A percentile compares a stretch with the other conserved stretches of the same genome.
Evolutionary conservation across 2,113 vertebrate species (phyloP).

Genomic region (Monopterus albus): DNA sequence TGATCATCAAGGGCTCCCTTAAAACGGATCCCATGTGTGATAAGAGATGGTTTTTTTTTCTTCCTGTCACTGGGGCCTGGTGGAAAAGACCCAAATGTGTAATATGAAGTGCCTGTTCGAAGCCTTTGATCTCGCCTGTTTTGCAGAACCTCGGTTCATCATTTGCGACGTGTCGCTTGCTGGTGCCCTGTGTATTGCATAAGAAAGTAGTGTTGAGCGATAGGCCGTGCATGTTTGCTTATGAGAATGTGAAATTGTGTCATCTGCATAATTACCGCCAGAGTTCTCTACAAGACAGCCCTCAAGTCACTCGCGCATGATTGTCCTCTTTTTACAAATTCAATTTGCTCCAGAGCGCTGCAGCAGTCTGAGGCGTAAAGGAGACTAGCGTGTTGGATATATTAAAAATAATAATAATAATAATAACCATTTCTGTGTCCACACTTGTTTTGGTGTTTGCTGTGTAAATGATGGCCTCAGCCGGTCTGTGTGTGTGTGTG

Average conservation of each 20-base stretch:
- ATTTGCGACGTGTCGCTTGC: constrained; percentile 71
- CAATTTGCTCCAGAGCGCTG: constrained; percentile 41
- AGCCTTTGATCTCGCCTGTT: constrained; percentile 87
- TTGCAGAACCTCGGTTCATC: constrained; percentile 76
- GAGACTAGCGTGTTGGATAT: constrained; percentile 10
- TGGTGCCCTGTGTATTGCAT: constrained; percentile 71
- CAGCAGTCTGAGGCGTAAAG: constrained; percentile 19
- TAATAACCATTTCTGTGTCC: not conserved
- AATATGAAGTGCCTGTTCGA: constrained; percentile 86
- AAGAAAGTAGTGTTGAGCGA: constrained; percentile 72
- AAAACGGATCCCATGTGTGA: constrained; percentile 87
- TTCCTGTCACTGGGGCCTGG: constrained; percentile 81
- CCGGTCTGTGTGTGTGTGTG: constrained; percentile 1
- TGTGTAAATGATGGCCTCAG: not conserved
- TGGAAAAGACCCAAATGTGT: constrained; percentile 88
- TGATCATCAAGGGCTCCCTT: constrained; percentile 81
- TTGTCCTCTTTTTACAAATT: constrained; percentile 65
- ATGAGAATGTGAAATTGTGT: constrained; percentile 79
- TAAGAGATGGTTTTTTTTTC: constrained; percentile 79
- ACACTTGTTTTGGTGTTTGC: not conserved
- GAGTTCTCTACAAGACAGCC: constrained; percentile 71
- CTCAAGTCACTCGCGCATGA: constrained; percentile 66
- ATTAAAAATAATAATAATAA: constrained; percentile 28
- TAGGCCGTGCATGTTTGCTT: constrained; percentile 75
- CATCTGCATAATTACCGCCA: constrained; percentile 81